Base-by-base conservation (phyloP, 2,797 vertebrate genomes). In the Sparidentex hasta region DNA sequence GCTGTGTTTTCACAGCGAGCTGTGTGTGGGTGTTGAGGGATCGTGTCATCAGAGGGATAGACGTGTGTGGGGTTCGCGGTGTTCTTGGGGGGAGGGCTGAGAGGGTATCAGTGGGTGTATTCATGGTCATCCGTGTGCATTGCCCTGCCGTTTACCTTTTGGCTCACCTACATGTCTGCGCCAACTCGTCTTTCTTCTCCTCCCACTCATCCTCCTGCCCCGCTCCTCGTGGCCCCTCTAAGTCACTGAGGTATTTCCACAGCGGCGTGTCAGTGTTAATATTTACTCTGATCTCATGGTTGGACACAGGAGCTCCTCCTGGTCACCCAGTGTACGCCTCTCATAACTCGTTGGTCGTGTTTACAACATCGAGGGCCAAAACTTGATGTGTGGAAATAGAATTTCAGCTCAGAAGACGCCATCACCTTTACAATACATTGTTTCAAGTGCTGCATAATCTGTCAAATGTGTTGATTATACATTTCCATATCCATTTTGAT, bases 221-320 rank as follows among this genome's bases (percentile, higher is more conserved):
- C 81, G 78, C 70, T 86, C 84, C 73, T 71, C 87, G 84, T 85
- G 86, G 82, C 80, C 83, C 71, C 90, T 84, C 67, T 88, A 90
- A 93, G 87, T 85, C 86, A 73, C 88, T 71, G 84, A 93, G 92
- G 92, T 94, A 95, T 94, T 95, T 96, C 95, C 94, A 95, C 96
- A 96, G 92, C 78, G 87, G 82, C 75, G 92, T 96, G 95, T 95
- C 94, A 95, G 90, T 93, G 95, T 95, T 95, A 96, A 96, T 96
- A 94, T 97, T 96, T 95, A 93, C 94, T 90, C 93, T 94, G 88
- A 92, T 88, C 85, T 94, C 89, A 90, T 71, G 74, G 68, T 75
- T 75, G 79, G 77, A 78, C 65, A 8, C 51, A 63, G 59, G 55
- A 74, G 81, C 64, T 65, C 66, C 63, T 72, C 71, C 65, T 71